Conservation (phyloP, 1,140 invertebrate species). For the Cephus cinctus region DNA sequence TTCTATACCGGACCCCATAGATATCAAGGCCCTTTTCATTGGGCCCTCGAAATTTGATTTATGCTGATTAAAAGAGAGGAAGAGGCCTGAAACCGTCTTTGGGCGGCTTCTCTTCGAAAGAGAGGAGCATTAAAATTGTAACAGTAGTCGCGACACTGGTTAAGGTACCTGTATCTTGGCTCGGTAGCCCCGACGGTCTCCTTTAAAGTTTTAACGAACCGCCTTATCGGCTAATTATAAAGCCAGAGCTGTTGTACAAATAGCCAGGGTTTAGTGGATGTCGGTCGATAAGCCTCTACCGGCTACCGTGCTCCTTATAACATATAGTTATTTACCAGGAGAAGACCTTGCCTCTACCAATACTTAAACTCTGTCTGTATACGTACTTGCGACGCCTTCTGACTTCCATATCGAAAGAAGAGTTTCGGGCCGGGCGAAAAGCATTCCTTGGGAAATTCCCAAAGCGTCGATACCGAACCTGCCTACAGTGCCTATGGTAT, state of each 20-base stretch:
- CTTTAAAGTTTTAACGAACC: slow-evolving; percentile 21
- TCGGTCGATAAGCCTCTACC: slow-evolving; percentile 16
- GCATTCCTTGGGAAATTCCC: slow-evolving; percentile 23
- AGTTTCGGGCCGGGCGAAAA: slow-evolving; percentile 21
- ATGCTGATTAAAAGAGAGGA: slow-evolving; percentile 7
- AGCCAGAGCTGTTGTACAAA: slow-evolving; percentile 18
- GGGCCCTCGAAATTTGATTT: slow-evolving; percentile 6
- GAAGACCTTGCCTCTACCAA: too few species aligned
- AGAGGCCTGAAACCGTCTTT: neutral
- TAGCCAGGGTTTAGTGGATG: slow-evolving; percentile 21
- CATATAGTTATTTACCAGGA: too few species aligned
- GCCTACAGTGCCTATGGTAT: slow-evolving; percentile 10
- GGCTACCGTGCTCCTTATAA: slow-evolving; percentile 13
- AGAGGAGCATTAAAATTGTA: slow-evolving; percentile 19
- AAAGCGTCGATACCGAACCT: slow-evolving; percentile 20
- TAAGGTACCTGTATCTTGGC: slow-evolving; percentile 1
- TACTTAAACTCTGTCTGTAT: too few species aligned
- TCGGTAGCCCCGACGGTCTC: neutral
- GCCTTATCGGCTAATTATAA: slow-evolving; percentile 23
- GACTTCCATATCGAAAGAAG: slow-evolving; percentile 4
- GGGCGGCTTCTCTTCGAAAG: neutral
- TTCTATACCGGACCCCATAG: too few species aligned
- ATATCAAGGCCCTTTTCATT: neutral
- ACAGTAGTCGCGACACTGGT: slow-evolving; percentile 16
- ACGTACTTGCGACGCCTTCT: neutral